Base-by-base conservation (phyloP, 2,113 vertebrate species). In the Coregonus clupeaformis region DNA sequence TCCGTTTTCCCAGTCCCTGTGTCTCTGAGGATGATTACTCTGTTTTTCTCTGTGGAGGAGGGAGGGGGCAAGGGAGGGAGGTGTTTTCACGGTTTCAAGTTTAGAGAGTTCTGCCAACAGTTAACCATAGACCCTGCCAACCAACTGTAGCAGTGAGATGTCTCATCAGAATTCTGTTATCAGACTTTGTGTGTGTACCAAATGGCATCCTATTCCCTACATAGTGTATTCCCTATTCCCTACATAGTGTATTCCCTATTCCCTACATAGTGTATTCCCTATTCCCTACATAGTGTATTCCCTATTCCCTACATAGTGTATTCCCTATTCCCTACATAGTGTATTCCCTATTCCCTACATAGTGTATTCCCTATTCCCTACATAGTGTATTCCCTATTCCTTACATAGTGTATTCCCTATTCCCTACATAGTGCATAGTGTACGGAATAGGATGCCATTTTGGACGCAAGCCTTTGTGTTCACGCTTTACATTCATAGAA, bases 41-140 rank as follows among this genome's bases (percentile, higher is more conserved):
- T 12, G 9, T 12, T 42, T 3, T 11, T 11, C 36, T 42, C 32
- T 32, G 32, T 32, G 32, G 9, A 42, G 9, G 36, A 42, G 36
- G 36, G 36, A 42, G 13, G 11, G 27, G 1, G 32, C 0, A 7
- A 18, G 14, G 29, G 29, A 30, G 64, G 29, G 27, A 16, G 65
- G 30, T 75, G 60, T 74, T 36, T 86, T 80, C 22, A 25, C 25
- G 14, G 36, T 42, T 42, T 42, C 36, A 42, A 42, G 36, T 42
- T 42, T 24, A 60, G 63, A 18, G 62, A 12, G 49, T 14, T 52
- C 49, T n/a, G 1, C 5, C 16, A 2, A 4, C 3, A 2, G 60
- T 22, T 11, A 36, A 29, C 67, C 11, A 1, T 67, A 14, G 20
- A 36, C 6, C 66, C 62, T 71, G 25, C 45, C 36, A 69, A 57